Percentiles rank a stretch among this genome's conserved stretches.
Evolutionary conservation across 2,888 invertebrate species (phyloP).

Genomic region (Drosophila acutilabella): DNA sequence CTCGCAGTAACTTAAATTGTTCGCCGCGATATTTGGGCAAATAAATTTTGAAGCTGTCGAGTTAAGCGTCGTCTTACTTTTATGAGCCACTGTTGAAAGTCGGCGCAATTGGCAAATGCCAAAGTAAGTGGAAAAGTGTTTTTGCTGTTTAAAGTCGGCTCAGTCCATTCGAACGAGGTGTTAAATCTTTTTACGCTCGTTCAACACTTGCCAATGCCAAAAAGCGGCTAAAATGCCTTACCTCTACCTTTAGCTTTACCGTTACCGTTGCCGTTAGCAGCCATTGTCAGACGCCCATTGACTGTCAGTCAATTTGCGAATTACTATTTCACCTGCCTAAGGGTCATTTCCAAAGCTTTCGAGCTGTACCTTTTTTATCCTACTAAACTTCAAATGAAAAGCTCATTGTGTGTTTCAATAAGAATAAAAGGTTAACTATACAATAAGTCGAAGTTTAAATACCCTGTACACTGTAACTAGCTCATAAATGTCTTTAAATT

Average conservation of each 20-base stretch:
- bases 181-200: constrained; percentile 50
- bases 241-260: too few species aligned
- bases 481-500: background rate
- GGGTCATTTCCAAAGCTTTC: constrained; percentile 35
- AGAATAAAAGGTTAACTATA: constrained; percentile 31
- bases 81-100: constrained; percentile 32
- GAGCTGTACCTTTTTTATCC: constrained; percentile 33
- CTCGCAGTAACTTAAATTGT: constrained; percentile 64
- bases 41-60: constrained; percentile 30
- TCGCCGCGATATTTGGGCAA: constrained; percentile 24
- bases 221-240: constrained; percentile 27
- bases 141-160: background rate
- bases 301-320: constrained; percentile 74
- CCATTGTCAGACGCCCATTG: constrained; percentile 50
- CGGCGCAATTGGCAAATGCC: constrained; percentile 1
- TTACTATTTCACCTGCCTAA: constrained; percentile 69
- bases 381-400: constrained; percentile 36
- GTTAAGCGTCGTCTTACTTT: constrained; percentile 37
- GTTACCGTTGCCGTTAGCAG: constrained; percentile 46
- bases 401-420: constrained; percentile 40
- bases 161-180: constrained; percentile 48
- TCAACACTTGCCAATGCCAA: constrained; percentile 35
- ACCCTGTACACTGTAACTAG: constrained; percentile 19
- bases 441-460: background rate
- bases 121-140: constrained; percentile 11